phyloP scores from a whole-genome alignment of 2,888 invertebrate genomes.

The Eulithis prunata region DNA sequence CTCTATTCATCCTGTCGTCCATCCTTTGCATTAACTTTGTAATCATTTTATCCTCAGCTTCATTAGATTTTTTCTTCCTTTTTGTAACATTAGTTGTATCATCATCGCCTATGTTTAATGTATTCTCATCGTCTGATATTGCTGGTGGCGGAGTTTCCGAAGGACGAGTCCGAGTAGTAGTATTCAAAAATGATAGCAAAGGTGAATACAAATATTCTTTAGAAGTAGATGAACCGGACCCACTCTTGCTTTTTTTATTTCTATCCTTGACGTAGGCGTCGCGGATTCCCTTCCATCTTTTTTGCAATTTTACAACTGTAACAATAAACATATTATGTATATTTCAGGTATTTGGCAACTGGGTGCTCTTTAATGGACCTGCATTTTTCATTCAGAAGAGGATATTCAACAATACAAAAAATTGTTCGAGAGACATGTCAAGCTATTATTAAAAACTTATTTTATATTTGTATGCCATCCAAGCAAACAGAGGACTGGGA shows the following conservation, averaged over 20 bases:
- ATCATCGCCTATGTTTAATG: too few species aligned
- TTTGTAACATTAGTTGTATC: too few species aligned
- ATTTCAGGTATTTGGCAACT: conserved; percentile 8
- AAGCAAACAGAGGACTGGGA: neutral
- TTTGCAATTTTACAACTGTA: neutral
- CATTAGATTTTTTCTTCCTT: conserved; percentile 39
- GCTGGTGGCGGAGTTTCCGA: conserved; percentile 37
- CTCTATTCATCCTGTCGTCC: conserved; percentile 33
- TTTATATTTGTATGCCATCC: neutral
- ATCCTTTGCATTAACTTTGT: conserved; percentile 35
- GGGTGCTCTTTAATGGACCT: neutral
- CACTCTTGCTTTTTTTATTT: conserved; percentile 28
- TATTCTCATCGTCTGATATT: conserved; percentile 40
- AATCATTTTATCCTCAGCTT: conserved; percentile 38
- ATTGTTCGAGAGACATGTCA: neutral
- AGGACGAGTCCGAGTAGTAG: conserved; percentile 37
- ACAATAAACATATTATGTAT: neutral
- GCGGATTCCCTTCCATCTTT: conserved; percentile 2
- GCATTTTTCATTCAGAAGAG: conserved; percentile 1
- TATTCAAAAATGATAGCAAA: conserved; percentile 41
- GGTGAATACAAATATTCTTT: conserved; percentile 40
- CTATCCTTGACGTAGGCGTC: conserved; percentile 21
- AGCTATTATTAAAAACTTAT: conserved; percentile 4
- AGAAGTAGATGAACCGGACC: conserved; percentile 36
- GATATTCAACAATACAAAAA: neutral